phyloP scores from a whole-genome alignment of 2,113 vertebrate genomes.

The Phainopepla nitens region DNA sequence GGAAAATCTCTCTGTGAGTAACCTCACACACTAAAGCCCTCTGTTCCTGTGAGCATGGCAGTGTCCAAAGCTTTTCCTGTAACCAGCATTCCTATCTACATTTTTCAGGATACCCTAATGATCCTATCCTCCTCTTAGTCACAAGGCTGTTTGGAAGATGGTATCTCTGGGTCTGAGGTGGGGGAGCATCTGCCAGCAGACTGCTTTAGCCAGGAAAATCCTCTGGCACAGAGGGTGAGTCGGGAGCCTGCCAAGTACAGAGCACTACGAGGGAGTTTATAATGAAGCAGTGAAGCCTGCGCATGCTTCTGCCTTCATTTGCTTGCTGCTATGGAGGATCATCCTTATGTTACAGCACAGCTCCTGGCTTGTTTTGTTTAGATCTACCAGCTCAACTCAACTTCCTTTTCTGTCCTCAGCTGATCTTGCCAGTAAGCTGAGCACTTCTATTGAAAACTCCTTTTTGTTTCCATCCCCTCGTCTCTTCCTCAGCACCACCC shows the following conservation, averaged over 20 bases:
- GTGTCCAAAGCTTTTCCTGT: not conserved
- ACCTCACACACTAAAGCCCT: not conserved
- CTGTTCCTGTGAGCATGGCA: rapidly evolving
- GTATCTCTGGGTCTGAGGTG: constrained; percentile 11
- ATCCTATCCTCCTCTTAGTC: not conserved
- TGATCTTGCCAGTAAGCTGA: not conserved
- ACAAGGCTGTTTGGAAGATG: constrained; percentile 18
- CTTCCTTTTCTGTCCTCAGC: not conserved
- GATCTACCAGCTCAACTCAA: not conserved
- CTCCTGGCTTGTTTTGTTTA: not conserved
- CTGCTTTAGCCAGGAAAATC: constrained; percentile 17
- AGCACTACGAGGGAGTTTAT: not conserved
- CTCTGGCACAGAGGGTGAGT: not conserved
- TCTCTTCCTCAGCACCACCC: not conserved
- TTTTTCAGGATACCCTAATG: not conserved
- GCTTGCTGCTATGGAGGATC: not conserved
- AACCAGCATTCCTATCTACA: not conserved
- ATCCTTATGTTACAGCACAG: not conserved
- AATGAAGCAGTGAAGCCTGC: not conserved
- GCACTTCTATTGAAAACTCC: not conserved
- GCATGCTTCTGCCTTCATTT: not conserved
- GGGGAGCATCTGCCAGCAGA: not conserved
- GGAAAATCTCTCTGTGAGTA: not conserved
- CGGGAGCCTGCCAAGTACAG: not conserved
- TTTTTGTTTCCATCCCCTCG: not conserved